Percentiles rank a stretch among this genome's conserved stretches.
Conservation (phyloP, 2,113 vertebrate species). For the Alosa alosa region DNA sequence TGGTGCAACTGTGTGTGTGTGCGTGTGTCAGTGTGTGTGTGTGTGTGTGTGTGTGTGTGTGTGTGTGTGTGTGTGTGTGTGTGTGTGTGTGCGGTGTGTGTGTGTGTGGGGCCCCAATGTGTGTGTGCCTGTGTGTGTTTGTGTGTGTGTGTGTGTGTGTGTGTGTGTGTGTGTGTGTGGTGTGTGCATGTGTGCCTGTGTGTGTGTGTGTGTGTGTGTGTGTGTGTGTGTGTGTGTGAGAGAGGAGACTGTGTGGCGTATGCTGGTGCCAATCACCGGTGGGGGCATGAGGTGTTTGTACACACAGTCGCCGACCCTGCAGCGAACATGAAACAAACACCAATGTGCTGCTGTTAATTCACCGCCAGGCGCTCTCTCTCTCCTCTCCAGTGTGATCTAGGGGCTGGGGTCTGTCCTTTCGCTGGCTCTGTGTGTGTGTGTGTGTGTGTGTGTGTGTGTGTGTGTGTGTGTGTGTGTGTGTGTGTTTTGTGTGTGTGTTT, state of each 20-base stretch:
- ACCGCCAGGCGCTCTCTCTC: conserved; percentile 42
- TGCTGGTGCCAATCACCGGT: conserved; percentile 77
- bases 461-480: conserved; percentile 11
- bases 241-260: not conserved
- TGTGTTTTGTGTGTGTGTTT: not conserved
- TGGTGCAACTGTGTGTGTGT: conserved; percentile 5
- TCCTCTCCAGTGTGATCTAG: not conserved
- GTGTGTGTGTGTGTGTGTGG: not conserved
- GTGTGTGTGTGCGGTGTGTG: conserved; percentile 23
- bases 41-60: conserved; percentile 25
- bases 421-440: not conserved
- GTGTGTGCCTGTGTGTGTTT: conserved; percentile 22
- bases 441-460: conserved; percentile 12
- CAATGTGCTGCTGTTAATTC: conserved; percentile 70
- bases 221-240: not conserved
- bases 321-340: conserved; percentile 80
- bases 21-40: conserved; percentile 8
- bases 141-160: conserved; percentile 1
- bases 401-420: not conserved
- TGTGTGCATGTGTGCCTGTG: not conserved
- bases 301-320: conserved; percentile 70
- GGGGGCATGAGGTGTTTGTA: conserved; percentile 81
- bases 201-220: not conserved
- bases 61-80: conserved; percentile 12
- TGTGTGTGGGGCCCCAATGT: not conserved